These are phyloP conservation scores for Lithobates pipiens DNA, from an alignment of 2,797 vertebrate genomes.

Conservation along the genomic window DNA sequence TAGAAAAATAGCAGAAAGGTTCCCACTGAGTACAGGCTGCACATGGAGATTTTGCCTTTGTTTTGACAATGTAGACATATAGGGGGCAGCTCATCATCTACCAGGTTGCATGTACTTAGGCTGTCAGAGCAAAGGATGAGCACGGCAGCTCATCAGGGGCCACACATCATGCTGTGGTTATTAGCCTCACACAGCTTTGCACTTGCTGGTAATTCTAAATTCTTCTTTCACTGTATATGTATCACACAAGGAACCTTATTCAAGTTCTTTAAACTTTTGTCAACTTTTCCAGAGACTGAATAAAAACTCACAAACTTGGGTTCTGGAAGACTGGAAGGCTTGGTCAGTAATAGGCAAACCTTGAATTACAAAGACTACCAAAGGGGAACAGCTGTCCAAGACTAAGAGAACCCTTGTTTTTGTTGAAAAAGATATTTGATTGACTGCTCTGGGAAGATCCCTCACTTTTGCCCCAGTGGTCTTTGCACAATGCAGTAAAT, in stretches of 20 bases:
- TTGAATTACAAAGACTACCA: too few relatives aligned
- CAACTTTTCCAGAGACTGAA: neutral
- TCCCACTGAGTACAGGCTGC: constrained; percentile 27
- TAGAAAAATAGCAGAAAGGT: constrained; percentile 54
- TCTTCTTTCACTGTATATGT: constrained; percentile 9
- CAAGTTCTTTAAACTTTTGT: neutral
- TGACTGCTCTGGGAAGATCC: neutral
- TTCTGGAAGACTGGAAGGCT: neutral
- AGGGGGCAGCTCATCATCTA: constrained; percentile 36
- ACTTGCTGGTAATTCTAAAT: neutral
- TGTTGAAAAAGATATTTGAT: neutral
- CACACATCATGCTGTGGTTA: constrained; percentile 31
- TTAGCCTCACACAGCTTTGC: constrained; percentile 30
- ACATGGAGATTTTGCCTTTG: constrained; percentile 29
- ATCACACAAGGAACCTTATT: constrained; percentile 22
- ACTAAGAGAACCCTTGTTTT: too few relatives aligned
- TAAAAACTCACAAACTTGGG: neutral
- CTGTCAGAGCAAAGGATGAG: constrained; percentile 23
- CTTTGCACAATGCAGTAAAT: too few relatives aligned
- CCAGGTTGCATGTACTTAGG: constrained; percentile 30
- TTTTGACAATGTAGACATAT: constrained; percentile 27
- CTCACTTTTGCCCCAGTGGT: too few relatives aligned
- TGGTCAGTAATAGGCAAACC: too few relatives aligned
- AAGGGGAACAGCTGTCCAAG: too few relatives aligned
- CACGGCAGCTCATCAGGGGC: constrained; percentile 19